A percentile compares a stretch with the other conserved stretches of the same genome.
These are phyloP conservation scores for Luffia ferchaultella DNA, from an alignment of 2,888 invertebrate genomes.

Conservation along the genomic window DNA sequence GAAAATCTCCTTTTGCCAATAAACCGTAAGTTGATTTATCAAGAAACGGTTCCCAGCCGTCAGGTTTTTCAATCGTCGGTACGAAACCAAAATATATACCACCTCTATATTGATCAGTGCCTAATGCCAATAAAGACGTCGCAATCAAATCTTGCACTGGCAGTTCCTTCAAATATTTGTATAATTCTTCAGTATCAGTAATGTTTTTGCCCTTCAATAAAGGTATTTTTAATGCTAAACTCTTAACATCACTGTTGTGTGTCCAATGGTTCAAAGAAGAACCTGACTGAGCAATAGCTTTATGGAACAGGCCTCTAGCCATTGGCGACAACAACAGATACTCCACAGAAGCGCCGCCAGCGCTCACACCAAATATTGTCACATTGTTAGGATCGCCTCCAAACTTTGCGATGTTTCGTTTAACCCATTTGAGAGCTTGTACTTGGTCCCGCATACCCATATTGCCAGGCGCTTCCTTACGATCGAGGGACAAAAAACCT, in stretches of 20 bases:
- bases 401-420: conserved; percentile 51
- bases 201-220: conserved; percentile 24
- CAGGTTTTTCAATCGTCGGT: conserved; percentile 43
- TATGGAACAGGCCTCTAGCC: conserved; percentile 58
- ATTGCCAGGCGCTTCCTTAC: conserved; percentile 52
- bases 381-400: conserved; percentile 56
- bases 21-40: conserved; percentile 39
- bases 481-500: conserved; percentile 43
- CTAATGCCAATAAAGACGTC: conserved; percentile 28
- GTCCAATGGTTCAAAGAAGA: conserved; percentile 57
- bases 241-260: conserved; percentile 31
- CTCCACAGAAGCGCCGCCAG: conserved; percentile 56
- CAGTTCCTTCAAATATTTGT: conserved; percentile 35
- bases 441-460: conserved; percentile 62
- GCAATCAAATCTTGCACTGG: conserved; percentile 34
- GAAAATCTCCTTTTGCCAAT: conserved; percentile 41
- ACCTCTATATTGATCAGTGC: conserved; percentile 25
- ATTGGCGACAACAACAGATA: conserved; percentile 46
- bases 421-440: conserved; percentile 59
- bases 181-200: conserved; percentile 26
- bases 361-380: conserved; percentile 61
- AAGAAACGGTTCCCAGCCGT: conserved; percentile 51
- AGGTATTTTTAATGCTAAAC: conserved; percentile 35
- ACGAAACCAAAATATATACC: conserved; percentile 58
- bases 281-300: conserved; percentile 63